These are phyloP conservation scores for Platycnemis pennipes DNA, from an alignment of 2,888 invertebrate genomes.

Conservation along the genomic window DNA sequence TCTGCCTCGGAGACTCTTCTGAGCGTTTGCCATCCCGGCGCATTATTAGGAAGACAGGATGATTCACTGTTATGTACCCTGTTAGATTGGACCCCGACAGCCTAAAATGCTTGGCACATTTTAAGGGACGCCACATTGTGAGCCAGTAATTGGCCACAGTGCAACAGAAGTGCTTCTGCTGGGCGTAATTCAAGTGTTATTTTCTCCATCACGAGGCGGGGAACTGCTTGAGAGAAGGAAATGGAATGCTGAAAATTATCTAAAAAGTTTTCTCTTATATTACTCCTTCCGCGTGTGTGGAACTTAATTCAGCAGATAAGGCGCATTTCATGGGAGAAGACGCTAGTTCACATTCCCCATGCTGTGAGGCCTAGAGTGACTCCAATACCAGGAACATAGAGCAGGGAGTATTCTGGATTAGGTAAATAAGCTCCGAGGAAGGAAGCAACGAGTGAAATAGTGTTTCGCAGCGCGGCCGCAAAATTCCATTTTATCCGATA, in stretches of 20 bases:
- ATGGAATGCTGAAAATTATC: not conserved
- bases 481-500: not conserved
- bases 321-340: not conserved
- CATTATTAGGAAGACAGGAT: not conserved
- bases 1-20: not conserved
- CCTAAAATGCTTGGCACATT: not conserved
- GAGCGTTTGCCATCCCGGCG: not conserved
- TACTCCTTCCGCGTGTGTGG: not conserved
- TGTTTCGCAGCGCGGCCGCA: too few relatives aligned
- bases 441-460: too few relatives aligned
- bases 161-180: not conserved
- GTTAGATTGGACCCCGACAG: not conserved
- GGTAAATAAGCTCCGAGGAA: not conserved
- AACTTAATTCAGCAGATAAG: not conserved
- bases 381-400: not conserved
- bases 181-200: not conserved
- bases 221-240: not conserved
- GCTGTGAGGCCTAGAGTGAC: not conserved
- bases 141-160: not conserved
- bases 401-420: not conserved
- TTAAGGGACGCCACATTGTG: not conserved
- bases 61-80: not conserved
- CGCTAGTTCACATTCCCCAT: not conserved
- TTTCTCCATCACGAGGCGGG: not conserved
- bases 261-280: not conserved